Percentiles rank a stretch among this genome's conserved stretches.
Evolutionary conservation across 2,888 invertebrate genomes (phyloP).

Genomic region (Invenusta paracnida): DNA sequence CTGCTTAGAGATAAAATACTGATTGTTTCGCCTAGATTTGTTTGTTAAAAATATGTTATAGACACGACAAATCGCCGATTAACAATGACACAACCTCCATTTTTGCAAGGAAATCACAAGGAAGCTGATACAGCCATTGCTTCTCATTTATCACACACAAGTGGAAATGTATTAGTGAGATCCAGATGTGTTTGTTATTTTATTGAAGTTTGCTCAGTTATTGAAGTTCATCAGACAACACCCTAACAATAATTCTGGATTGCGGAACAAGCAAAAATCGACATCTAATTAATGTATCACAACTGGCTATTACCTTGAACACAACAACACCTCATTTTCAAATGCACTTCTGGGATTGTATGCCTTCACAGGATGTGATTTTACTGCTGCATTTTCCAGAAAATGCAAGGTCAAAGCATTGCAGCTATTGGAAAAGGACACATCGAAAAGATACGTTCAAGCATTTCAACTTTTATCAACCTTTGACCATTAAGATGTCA

Average conservation of each 20-base stretch:
- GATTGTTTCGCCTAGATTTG: constrained; percentile 30
- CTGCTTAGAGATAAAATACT: constrained; percentile 13
- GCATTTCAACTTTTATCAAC: constrained; percentile 15
- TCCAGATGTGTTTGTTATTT: constrained; percentile 27
- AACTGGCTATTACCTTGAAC: constrained; percentile 28
- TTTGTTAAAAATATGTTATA: not conserved
- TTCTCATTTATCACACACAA: constrained; percentile 31
- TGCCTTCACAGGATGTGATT: constrained; percentile 42
- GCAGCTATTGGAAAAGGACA: constrained; percentile 33
- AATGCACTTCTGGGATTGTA: constrained; percentile 40
- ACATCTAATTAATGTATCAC: constrained; percentile 37
- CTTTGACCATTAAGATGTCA: constrained; percentile 14
- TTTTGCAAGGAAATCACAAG: constrained; percentile 37
- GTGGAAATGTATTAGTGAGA: constrained; percentile 30
- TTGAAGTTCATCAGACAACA: not conserved
- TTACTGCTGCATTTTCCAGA: constrained; percentile 34
- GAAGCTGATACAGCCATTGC: constrained; percentile 42
- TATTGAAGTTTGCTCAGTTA: not conserved
- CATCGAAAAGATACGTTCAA: constrained; percentile 17
- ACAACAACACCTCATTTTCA: constrained; percentile 23
- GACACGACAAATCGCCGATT: constrained; percentile 3
- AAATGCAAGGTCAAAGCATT: constrained; percentile 38
- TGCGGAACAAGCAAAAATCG: constrained; percentile 40
- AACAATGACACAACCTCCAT: constrained; percentile 21
- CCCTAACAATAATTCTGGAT: constrained; percentile 37